Base-by-base conservation (phyloP, 2,888 invertebrate genomes). In the Erebia palarica region DNA sequence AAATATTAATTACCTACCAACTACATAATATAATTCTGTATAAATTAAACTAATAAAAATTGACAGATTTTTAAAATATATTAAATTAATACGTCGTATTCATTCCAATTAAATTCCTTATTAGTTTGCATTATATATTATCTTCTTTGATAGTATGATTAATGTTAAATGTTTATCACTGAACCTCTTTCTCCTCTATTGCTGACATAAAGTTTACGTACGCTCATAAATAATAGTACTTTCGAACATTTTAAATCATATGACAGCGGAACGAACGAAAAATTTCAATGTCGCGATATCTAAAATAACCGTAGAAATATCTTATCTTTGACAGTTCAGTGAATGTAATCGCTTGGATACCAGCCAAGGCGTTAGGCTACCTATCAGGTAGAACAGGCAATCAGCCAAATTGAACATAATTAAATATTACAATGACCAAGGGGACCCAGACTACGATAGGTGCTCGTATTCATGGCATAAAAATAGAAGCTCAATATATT, bases 301-400 rank as follows among this genome's bases (percentile, higher is more conserved):
- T 88, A 91, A 93, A 93, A 93, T 66, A 66, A 66, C 66, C 44
- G 57, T 66, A 66, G 66, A 66, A 66, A 66, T 93, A 92, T 92
- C 91, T 92, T 92, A 93, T 90, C 84, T 92, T 92, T 92, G 92
- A 92, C 92, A 92, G 90, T 87, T 89, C 84, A 86, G 87, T 90
- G 88, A 89, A 89, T 91, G 90, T 91, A 89, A 91, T 90, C 89
- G 81, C 75, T 91, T 92, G 92, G 92, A 85, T 65, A 74, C 13
- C 58, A 71, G 87, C 92, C 92, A 92, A 86, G 80, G 80, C 76
- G 77, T 80, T 83, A 83, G 82, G 80, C 86, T 88, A 90, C 91
- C 91, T 90, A 89, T 80, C 92, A 92, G 92, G 92, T 92, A 91
- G 87, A 87, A 76, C 80, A 85, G 92, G 92, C 92, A 90, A 85